These are phyloP conservation scores for Habroteleia sp. DNA, from an alignment of 2,888 invertebrate species.

Conservation along the genomic window DNA sequence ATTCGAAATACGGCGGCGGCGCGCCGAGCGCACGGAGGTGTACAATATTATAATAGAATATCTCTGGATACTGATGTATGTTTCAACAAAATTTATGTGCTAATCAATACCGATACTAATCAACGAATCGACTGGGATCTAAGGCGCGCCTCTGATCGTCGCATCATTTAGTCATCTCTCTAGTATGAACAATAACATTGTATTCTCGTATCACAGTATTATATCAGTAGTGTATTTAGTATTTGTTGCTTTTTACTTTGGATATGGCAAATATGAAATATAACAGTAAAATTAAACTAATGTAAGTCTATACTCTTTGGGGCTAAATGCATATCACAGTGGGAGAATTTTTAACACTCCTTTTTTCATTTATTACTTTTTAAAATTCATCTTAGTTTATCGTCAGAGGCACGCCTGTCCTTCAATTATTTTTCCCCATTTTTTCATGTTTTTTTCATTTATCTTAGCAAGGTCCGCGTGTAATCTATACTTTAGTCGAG, in stretches of 20 bases:
- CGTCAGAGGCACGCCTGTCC: constrained; percentile 74
- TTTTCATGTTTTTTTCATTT: constrained; percentile 33
- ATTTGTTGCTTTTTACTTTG: constrained; percentile 77
- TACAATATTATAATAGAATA: constrained; percentile 66
- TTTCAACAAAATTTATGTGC: constrained; percentile 71
- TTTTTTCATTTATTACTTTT: constrained; percentile 64
- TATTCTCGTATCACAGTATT: constrained; percentile 79
- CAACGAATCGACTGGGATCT: constrained; percentile 72
- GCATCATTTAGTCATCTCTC: constrained; percentile 69
- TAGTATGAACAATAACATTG: constrained; percentile 79
- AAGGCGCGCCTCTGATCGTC: constrained; percentile 71
- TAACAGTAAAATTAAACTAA: constrained; percentile 79
- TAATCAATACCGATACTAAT: constrained; percentile 73
- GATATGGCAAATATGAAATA: constrained; percentile 79
- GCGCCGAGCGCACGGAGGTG: constrained; percentile 66
- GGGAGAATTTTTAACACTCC: constrained; percentile 75
- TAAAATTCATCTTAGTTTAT: constrained; percentile 64
- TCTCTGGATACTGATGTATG: constrained; percentile 68
- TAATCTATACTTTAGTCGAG: constrained; percentile 66
- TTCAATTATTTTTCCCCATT: constrained; percentile 46
- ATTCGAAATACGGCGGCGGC: constrained; percentile 54
- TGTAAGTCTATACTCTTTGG: constrained; percentile 80
- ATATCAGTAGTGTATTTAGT: constrained; percentile 76
- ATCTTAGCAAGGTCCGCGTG: constrained; percentile 65
- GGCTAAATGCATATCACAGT: constrained; percentile 80